phyloP scores from a whole-genome alignment of 2,797 vertebrate species.

The Allobates femoralis region DNA sequence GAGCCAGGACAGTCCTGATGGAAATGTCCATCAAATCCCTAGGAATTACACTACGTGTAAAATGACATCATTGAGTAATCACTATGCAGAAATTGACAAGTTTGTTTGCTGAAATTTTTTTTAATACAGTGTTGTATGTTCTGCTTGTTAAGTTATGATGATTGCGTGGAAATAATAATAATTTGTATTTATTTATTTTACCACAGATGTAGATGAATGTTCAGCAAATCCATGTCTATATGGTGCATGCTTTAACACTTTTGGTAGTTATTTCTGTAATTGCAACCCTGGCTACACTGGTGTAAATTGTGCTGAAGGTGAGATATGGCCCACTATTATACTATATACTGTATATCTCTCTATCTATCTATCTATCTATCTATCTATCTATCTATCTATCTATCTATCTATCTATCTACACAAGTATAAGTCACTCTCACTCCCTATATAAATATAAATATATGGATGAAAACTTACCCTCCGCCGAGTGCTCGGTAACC shows the following conservation, averaged over 20 bases:
- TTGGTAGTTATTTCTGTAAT: slow-evolving; percentile 41
- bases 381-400: too few relatives aligned
- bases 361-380: too few relatives aligned
- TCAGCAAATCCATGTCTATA: background rate
- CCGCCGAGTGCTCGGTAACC: too few relatives aligned
- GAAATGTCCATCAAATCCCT: background rate
- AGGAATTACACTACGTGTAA: background rate
- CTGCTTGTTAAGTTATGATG: background rate
- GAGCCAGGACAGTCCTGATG: background rate
- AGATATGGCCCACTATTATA: background rate
- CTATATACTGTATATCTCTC: too few relatives aligned
- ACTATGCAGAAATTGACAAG: background rate
- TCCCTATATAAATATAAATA: too few relatives aligned
- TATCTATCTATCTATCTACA: too few relatives aligned
- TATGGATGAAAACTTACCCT: too few relatives aligned
- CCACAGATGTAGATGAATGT: slow-evolving; percentile 55
- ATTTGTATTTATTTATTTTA: background rate
- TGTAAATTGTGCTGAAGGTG: slow-evolving; percentile 35
- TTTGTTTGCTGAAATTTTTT: background rate
- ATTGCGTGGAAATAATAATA: background rate
- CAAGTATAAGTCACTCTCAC: too few relatives aligned
- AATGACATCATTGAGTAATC: background rate
- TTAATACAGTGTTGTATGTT: background rate
- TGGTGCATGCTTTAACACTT: slow-evolving; percentile 21
- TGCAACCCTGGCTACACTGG: slow-evolving; percentile 28